A percentile compares a stretch with the other conserved stretches of the same genome.
Evolutionary conservation across 2,888 invertebrate species (phyloP).

Genomic region (Acrobasis consociella): DNA sequence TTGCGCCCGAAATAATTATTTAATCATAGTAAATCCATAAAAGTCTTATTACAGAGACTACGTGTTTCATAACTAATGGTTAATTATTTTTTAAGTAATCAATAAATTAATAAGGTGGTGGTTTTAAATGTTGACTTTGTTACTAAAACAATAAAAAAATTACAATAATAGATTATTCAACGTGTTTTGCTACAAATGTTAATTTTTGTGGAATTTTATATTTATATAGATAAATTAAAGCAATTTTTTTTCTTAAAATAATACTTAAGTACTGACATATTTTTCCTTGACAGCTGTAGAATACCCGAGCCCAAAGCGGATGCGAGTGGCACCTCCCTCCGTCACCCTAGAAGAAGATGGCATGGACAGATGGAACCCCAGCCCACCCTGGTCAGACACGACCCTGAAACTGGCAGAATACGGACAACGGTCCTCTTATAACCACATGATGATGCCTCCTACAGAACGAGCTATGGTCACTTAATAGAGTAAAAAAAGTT

Average conservation of each 20-base stretch:
- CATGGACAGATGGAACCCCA: conserved; percentile 93
- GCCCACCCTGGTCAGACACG: conserved; percentile 93
- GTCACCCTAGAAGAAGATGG: conserved; percentile 81
- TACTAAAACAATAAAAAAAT: too few species aligned
- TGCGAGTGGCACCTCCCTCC: conserved; percentile 60
- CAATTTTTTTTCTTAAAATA: neutral
- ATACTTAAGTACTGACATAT: neutral
- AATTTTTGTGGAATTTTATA: too few species aligned
- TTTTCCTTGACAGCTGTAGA: conserved; percentile 55
- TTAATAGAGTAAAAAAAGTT: conserved; percentile 39
- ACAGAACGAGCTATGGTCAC: conserved; percentile 83
- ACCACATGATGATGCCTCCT: conserved; percentile 88
- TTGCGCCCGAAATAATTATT: too few species aligned
- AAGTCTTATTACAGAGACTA: too few species aligned
- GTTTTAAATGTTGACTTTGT: too few species aligned
- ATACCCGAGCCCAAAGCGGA: conserved; percentile 67
- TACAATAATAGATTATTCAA: too few species aligned
- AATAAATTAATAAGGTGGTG: too few species aligned
- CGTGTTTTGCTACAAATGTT: too few species aligned
- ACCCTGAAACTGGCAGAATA: conserved; percentile 90
- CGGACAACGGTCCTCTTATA: conserved; percentile 90
- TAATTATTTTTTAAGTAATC: too few species aligned
- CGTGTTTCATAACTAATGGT: too few species aligned
- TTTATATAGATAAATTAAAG: too few species aligned
- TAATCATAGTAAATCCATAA: too few species aligned